phyloP scores from a whole-genome alignment of 2,113 vertebrate genomes.

The Stictonetta naevosa region DNA sequence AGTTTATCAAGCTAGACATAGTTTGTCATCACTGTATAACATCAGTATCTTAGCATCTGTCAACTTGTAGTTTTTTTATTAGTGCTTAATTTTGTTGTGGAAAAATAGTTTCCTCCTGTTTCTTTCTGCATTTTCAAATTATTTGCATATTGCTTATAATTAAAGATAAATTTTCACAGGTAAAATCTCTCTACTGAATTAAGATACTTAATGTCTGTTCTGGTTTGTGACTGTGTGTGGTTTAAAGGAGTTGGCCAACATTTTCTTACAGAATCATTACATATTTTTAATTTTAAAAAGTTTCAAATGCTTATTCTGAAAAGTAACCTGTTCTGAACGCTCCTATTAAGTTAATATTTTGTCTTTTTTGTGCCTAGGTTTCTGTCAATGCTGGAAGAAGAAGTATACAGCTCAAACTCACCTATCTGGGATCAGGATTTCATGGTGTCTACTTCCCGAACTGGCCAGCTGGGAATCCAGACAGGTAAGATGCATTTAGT shows the following conservation, averaged over 20 bases:
- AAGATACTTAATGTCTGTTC: background rate
- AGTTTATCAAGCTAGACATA: background rate
- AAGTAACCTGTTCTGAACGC: background rate
- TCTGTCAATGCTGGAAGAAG: constrained; percentile 98
- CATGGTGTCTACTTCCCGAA: constrained; percentile 81
- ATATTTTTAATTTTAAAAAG: background rate
- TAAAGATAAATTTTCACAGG: background rate
- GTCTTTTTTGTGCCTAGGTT: constrained; percentile 81
- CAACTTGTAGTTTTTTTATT: background rate
- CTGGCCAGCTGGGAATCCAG: constrained; percentile 87
- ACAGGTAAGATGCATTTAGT: constrained; percentile 77
- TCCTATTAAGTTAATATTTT: background rate
- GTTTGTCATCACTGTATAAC: background rate
- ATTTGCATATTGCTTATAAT: background rate
- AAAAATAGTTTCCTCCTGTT: background rate
- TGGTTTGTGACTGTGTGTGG: background rate
- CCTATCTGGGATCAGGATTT: constrained; percentile 98
- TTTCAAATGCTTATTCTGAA: background rate
- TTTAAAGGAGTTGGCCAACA: background rate
- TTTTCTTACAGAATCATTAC: background rate
- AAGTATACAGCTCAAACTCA: constrained; percentile 95
- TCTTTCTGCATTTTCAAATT: background rate
- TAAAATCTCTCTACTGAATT: background rate
- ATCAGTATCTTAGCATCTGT: background rate
- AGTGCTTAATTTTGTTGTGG: background rate